These are phyloP conservation scores for Gymnoscopelus microlampas DNA, from an alignment of 2,797 vertebrate species.

Conservation along the genomic window DNA sequence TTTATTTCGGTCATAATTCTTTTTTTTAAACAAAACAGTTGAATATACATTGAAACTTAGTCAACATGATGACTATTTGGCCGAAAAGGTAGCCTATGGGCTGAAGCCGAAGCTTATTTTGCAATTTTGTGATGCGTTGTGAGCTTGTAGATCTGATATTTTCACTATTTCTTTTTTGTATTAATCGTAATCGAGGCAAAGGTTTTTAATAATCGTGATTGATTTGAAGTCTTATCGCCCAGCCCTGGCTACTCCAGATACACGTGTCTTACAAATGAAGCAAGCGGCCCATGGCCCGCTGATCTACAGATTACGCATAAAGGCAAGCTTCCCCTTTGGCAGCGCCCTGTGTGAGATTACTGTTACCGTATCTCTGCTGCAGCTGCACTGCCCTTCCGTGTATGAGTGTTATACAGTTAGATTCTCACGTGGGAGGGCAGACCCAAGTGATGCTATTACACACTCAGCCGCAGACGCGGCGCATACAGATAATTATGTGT, in stretches of 20 bases:
- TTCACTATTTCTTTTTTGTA: too few relatives aligned
- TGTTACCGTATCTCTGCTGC: slow-evolving; percentile 44
- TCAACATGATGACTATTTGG: too few relatives aligned
- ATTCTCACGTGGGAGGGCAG: slow-evolving; percentile 56
- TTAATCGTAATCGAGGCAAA: too few relatives aligned
- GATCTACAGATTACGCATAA: slow-evolving; percentile 42
- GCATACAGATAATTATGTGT: slow-evolving; percentile 14
- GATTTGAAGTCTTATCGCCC: too few relatives aligned
- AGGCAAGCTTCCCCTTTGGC: slow-evolving; percentile 34
- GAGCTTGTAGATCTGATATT: too few relatives aligned
- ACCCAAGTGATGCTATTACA: slow-evolving; percentile 55
- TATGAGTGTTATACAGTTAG: slow-evolving; percentile 47
- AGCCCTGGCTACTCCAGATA: not conserved
- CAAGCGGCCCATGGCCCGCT: slow-evolving; percentile 32
- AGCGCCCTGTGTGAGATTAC: slow-evolving; percentile 63
- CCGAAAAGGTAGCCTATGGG: too few relatives aligned
- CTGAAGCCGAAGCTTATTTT: too few relatives aligned
- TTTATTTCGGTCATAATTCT: too few relatives aligned
- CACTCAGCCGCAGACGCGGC: slow-evolving; percentile 55
- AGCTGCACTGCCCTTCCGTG: slow-evolving; percentile 46
- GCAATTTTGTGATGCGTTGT: too few relatives aligned
- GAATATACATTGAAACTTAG: too few relatives aligned
- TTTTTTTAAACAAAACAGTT: too few relatives aligned
- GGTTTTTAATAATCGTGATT: too few relatives aligned
- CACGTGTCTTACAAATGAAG: slow-evolving; percentile 33